A percentile compares a stretch with the other conserved stretches of the same genome.
These are phyloP conservation scores for Alauda arvensis DNA, from an alignment of 2,797 vertebrate species.

Conservation along the genomic window DNA sequence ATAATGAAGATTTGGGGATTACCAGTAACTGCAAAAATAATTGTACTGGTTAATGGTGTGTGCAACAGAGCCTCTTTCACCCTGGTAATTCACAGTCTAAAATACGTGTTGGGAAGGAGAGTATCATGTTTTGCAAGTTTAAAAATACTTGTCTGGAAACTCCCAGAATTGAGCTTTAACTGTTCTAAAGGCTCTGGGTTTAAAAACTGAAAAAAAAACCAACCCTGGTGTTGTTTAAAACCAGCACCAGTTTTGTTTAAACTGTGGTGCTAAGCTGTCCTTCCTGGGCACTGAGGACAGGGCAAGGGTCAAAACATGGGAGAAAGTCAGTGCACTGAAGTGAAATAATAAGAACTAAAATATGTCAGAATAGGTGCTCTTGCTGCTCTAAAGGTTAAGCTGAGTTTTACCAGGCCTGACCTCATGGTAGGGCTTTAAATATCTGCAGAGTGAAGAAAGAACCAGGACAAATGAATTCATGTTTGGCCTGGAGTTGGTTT, in stretches of 20 bases:
- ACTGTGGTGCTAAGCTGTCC: background rate
- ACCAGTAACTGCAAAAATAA: background rate
- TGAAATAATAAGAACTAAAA: background rate
- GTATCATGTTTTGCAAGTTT: background rate
- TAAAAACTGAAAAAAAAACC: background rate
- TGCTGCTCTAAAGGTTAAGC: background rate
- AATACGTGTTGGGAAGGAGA: background rate
- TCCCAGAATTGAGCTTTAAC: background rate
- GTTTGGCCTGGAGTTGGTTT: background rate
- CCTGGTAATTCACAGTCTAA: background rate
- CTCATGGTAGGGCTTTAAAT: background rate
- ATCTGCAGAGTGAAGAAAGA: background rate
- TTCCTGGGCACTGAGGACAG: background rate
- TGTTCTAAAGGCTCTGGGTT: background rate
- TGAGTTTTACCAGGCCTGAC: background rate
- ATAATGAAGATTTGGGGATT: constrained; percentile 38
- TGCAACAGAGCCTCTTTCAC: background rate
- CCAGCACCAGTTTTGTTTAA: background rate
- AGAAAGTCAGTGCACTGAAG: background rate
- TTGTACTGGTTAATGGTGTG: background rate
- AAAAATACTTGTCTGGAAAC: constrained; percentile 23
- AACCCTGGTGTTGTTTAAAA: background rate
- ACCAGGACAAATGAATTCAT: background rate
- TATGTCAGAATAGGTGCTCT: background rate
- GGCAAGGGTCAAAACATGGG: background rate